Evolutionary conservation across 2,113 vertebrate genomes (phyloP).

Genomic region (Cephalopterus ornatus): DNA sequence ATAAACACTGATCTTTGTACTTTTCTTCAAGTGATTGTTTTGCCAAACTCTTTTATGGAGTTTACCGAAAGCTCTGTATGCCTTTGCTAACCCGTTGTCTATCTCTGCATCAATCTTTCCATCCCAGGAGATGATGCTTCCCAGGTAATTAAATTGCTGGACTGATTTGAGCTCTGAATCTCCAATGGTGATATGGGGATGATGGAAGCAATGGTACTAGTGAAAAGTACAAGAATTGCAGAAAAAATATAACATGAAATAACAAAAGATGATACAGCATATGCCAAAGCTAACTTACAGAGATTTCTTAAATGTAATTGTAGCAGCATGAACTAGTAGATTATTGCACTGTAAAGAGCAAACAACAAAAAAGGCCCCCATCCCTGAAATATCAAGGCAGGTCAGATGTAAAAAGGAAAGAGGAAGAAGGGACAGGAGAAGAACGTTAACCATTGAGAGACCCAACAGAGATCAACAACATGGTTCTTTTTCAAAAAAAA

Average conservation of each 20-base stretch:
- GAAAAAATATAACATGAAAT: not conserved
- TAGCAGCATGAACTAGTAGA: not conserved
- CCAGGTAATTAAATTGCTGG: too few species aligned
- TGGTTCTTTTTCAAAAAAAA: not conserved
- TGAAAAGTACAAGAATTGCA: not conserved
- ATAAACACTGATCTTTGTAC: too few species aligned
- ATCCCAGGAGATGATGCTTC: too few species aligned
- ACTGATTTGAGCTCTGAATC: too few species aligned
- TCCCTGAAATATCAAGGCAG: not conserved
- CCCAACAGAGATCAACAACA: fast-evolving
- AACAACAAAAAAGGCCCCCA: not conserved
- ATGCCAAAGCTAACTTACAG: not conserved
- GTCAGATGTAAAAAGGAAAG: not conserved
- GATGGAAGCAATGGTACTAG: not conserved
- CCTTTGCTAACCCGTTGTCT: too few species aligned
- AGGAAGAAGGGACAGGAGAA: not conserved
- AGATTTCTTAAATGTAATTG: not conserved
- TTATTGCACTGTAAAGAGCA: not conserved
- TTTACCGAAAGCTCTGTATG: too few species aligned
- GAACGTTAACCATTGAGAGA: not conserved
- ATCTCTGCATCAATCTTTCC: too few species aligned
- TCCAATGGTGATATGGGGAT: too few species aligned
- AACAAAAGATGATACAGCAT: not conserved
- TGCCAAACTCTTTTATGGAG: too few species aligned
- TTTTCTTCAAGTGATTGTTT: too few species aligned